Conservation (phyloP, 2,797 vertebrate species). For the Spondyliosoma cantharus region DNA sequence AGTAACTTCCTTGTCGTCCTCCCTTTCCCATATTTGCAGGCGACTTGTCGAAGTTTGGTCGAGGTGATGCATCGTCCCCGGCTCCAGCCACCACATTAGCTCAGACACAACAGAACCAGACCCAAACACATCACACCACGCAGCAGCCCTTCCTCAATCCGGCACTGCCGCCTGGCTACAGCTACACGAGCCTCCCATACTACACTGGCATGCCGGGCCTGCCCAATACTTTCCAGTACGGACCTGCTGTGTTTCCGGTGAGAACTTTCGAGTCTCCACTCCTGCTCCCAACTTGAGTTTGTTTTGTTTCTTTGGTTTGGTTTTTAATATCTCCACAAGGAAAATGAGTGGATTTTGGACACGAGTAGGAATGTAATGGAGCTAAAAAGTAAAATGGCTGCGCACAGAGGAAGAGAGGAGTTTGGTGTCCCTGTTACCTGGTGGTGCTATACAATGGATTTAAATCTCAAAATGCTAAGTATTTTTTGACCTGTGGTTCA, state of each 20-base stretch:
- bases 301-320: not conserved
- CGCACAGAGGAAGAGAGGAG: not conserved
- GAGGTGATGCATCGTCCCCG: constrained; percentile 94
- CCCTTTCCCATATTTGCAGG: constrained; percentile 72
- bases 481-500: not conserved
- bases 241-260: constrained; percentile 98
- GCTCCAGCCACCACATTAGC: constrained; percentile 96
- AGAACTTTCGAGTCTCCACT: constrained; percentile 68
- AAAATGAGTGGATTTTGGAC: not conserved
- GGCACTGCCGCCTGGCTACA: constrained; percentile 97
- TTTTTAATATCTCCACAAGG: constrained; percentile 5
- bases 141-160: constrained; percentile 99
- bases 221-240: constrained; percentile 98
- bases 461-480: not conserved
- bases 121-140: constrained; percentile 94
- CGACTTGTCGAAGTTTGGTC: constrained; percentile 95
- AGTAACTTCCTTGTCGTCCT: not conserved
- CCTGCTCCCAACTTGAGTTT: not conserved
- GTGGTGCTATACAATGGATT: not conserved
- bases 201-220: constrained; percentile 98
- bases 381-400: not conserved
- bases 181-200: constrained; percentile 99
- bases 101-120: constrained; percentile 97
- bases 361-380: not conserved
- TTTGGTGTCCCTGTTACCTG: not conserved